These are phyloP conservation scores for Octomys mimax DNA, from an alignment of 2,797 vertebrate genomes.

Conservation along the genomic window DNA sequence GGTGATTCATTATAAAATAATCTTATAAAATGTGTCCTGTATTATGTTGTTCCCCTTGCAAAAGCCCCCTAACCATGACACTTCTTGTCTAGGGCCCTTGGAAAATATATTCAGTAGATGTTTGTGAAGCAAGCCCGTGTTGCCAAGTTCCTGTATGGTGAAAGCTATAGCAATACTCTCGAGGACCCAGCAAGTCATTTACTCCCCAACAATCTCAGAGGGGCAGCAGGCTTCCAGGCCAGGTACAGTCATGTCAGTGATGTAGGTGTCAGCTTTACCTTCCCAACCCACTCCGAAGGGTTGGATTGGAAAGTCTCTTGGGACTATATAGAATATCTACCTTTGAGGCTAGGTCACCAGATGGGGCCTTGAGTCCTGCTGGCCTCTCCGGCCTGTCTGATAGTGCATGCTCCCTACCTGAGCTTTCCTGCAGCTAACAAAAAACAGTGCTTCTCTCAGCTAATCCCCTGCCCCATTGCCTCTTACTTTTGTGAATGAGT, in stretches of 20 bases:
- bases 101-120: not conserved
- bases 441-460: slow-evolving; percentile 10
- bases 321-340: not conserved
- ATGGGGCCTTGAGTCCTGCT: fast-evolving
- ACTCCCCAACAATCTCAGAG: not conserved
- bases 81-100: not conserved
- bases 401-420: not conserved
- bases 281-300: too few relatives aligned
- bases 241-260: not conserved
- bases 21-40: too few relatives aligned
- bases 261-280: not conserved
- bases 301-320: not conserved
- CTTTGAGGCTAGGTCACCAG: fast-evolving
- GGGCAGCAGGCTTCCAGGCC: not conserved
- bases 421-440: not conserved
- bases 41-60: too few relatives aligned
- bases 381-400: not conserved
- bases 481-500: slow-evolving; percentile 58
- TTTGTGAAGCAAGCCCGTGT: fast-evolving
- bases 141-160: not conserved
- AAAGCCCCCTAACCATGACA: too few relatives aligned
- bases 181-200: not conserved
- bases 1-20: too few relatives aligned
- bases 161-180: not conserved
- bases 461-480: slow-evolving; percentile 44